A percentile compares a stretch with the other conserved stretches of the same genome.
These are phyloP conservation scores for Gnathonemus echidnorhynchus DNA, from an alignment of 2,113 vertebrate species.

Conservation along the genomic window DNA sequence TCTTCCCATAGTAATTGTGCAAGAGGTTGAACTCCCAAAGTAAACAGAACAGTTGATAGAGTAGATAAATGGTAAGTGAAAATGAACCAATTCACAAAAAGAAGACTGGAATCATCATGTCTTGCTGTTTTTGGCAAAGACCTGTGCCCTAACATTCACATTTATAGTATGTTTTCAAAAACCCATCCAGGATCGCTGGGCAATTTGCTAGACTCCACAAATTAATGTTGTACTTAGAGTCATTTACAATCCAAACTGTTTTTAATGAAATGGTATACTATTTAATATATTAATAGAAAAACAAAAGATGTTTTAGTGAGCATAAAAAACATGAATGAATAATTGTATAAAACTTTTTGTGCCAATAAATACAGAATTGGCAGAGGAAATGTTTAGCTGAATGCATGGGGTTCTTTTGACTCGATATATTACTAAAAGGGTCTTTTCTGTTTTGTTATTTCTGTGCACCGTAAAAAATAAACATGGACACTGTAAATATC, in stretches of 20 bases:
- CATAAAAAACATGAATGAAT: neutral
- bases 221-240: constrained; percentile 21
- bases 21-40: neutral
- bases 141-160: constrained; percentile 11
- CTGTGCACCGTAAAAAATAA: neutral
- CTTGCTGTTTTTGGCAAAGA: constrained; percentile 30
- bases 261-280: neutral
- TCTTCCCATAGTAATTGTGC: neutral
- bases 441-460: neutral
- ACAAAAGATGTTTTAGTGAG: constrained; percentile 3
- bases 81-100: neutral
- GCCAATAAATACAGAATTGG: neutral
- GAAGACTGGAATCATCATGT: constrained; percentile 27
- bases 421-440: neutral
- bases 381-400: neutral
- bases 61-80: neutral
- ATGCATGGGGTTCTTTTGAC: neutral
- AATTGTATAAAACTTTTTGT: neutral
- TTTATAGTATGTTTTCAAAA: constrained; percentile 15
- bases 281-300: constrained; percentile 17
- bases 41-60: neutral
- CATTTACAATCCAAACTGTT: constrained; percentile 19
- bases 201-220: constrained; percentile 25
- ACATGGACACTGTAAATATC: neutral
- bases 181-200: constrained; percentile 23